These are phyloP conservation scores for Neoaliturus tenellus DNA, from an alignment of 2,888 invertebrate species.

Conservation along the genomic window DNA sequence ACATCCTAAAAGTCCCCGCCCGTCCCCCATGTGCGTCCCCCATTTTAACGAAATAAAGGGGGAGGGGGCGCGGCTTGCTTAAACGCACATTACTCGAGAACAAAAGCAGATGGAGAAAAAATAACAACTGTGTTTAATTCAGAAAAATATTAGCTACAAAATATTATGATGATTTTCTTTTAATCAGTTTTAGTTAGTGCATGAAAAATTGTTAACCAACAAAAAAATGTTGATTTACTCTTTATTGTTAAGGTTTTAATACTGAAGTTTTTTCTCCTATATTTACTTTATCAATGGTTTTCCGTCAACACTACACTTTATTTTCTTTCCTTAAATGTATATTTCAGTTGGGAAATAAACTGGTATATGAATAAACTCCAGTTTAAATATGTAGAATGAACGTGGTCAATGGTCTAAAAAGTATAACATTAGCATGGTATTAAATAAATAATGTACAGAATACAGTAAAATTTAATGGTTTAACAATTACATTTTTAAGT, in stretches of 20 bases:
- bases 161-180: slow-evolving; percentile 13
- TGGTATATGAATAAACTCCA: too few species aligned
- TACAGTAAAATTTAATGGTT: too few species aligned
- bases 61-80: background rate
- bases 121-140: background rate
- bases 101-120: background rate
- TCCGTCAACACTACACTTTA: background rate
- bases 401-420: too few species aligned
- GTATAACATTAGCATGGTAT: too few species aligned
- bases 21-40: background rate
- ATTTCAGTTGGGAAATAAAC: background rate
- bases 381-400: too few species aligned
- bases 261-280: background rate
- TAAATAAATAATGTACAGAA: too few species aligned
- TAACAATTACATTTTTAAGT: too few species aligned
- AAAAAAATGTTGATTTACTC: background rate
- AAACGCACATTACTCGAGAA: background rate
- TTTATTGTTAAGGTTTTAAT: slow-evolving; percentile 5
- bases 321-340: background rate
- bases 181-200: background rate
- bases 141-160: slow-evolving; percentile 21
- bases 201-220: background rate
- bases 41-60: background rate
- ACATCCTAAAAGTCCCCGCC: slow-evolving; percentile 17
- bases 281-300: slow-evolving; percentile 10